These are phyloP conservation scores for Luperina testacea DNA, from an alignment of 2,888 invertebrate genomes.

Conservation along the genomic window DNA sequence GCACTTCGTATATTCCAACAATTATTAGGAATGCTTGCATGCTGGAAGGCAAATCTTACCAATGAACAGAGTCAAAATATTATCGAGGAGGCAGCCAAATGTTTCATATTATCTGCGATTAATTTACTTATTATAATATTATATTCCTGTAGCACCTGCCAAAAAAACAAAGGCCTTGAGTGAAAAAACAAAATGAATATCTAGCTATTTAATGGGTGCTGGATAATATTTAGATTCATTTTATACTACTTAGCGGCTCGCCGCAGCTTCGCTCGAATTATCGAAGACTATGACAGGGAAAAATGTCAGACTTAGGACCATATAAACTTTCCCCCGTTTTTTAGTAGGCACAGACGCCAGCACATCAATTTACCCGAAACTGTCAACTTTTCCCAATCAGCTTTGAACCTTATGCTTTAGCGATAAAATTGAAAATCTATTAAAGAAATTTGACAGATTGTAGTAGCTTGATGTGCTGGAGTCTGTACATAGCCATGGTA, in stretches of 20 bases:
- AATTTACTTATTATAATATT: constrained; percentile 2
- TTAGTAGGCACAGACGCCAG: too few relatives aligned
- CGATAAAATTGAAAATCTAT: too few relatives aligned
- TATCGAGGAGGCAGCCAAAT: constrained; percentile 17
- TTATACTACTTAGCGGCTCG: not conserved
- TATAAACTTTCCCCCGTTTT: too few relatives aligned
- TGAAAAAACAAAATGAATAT: not conserved
- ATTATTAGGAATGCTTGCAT: constrained; percentile 24
- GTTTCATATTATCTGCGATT: not conserved
- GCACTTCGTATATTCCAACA: constrained; percentile 35
- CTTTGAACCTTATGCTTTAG: too few relatives aligned
- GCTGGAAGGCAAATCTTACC: constrained; percentile 12
- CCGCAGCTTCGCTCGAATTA: not conserved
- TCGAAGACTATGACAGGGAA: too few relatives aligned
- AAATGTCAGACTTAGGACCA: too few relatives aligned
- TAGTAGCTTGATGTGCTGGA: too few relatives aligned
- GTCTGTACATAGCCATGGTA: too few relatives aligned
- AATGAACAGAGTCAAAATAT: constrained; percentile 29
- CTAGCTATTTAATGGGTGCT: not conserved
- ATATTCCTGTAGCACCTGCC: not conserved
- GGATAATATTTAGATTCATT: not conserved
- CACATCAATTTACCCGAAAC: too few relatives aligned
- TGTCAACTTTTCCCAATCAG: too few relatives aligned
- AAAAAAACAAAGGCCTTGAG: not conserved
- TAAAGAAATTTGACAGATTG: too few relatives aligned